These are phyloP conservation scores for Limnephilus lunatus DNA, from an alignment of 2,888 invertebrate species.

Conservation along the genomic window DNA sequence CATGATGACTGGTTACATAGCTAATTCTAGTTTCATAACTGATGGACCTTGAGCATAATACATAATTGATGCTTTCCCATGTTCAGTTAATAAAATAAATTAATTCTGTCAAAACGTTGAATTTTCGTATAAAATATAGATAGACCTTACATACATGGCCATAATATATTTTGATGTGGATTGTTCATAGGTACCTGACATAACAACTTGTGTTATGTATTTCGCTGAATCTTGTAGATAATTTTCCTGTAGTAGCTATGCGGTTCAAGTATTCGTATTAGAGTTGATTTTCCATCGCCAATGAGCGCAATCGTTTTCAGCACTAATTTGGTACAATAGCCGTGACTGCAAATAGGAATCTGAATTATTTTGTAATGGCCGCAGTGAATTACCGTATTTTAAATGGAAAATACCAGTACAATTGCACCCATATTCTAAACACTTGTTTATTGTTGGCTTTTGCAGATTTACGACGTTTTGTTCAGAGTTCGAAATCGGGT, in stretches of 20 bases:
- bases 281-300: neutral
- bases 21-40: neutral
- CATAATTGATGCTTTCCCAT: neutral
- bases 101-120: neutral
- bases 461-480: constrained; percentile 51
- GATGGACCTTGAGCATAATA: neutral
- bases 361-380: constrained; percentile 23
- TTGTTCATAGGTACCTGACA: neutral
- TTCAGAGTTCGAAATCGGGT: constrained; percentile 22
- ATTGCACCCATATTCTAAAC: constrained; percentile 30
- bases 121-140: neutral
- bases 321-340: constrained; percentile 37
- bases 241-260: neutral
- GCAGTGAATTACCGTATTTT: constrained; percentile 10
- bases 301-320: constrained; percentile 21
- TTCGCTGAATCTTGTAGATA: neutral
- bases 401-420: constrained; percentile 19
- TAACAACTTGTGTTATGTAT: neutral
- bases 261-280: neutral
- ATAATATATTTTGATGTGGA: neutral
- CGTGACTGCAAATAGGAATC: constrained; percentile 39
- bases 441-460: constrained; percentile 40
- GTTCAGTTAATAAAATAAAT: neutral
- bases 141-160: neutral
- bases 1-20: neutral